phyloP scores from a whole-genome alignment of 2,113 vertebrate species.

The Balaeniceps rex region DNA sequence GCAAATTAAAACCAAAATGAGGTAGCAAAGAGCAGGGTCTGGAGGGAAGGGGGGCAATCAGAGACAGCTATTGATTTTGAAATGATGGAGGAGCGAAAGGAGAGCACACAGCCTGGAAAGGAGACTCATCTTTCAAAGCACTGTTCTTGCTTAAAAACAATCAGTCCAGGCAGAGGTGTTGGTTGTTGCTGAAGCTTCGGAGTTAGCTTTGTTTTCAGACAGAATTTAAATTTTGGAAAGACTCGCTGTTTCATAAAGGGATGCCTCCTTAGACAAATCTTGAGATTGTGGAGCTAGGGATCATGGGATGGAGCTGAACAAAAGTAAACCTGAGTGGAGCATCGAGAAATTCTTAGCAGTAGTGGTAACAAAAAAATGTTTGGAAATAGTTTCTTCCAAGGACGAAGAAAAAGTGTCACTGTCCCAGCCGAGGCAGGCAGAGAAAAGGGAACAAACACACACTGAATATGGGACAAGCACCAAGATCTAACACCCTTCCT shows the following conservation, averaged over 20 bases:
- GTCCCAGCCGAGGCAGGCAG: neutral
- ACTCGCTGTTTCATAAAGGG: neutral
- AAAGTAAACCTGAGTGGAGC: neutral
- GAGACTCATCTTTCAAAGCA: slow-evolving; percentile 43
- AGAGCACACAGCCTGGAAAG: slow-evolving; percentile 2
- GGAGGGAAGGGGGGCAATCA: neutral
- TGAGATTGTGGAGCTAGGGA: neutral
- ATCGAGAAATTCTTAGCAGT: neutral
- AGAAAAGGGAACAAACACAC: neutral
- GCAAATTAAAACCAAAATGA: slow-evolving; percentile 69
- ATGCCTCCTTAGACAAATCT: neutral
- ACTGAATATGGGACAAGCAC: neutral
- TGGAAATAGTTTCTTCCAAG: neutral
- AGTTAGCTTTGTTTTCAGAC: neutral
- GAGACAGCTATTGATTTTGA: slow-evolving; percentile 59
- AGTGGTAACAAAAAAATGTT: neutral
- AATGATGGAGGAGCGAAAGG: neutral
- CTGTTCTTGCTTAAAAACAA: slow-evolving; percentile 18
- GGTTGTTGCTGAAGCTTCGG: neutral
- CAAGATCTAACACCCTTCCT: neutral
- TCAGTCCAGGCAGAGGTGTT: neutral
- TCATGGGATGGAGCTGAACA: neutral
- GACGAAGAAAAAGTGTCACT: neutral
- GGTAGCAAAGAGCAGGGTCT: slow-evolving; percentile 37
- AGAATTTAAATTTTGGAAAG: slow-evolving; percentile 8